These are phyloP conservation scores for Drosophila falleni DNA, from an alignment of 2,888 invertebrate species.

Conservation along the genomic window DNA sequence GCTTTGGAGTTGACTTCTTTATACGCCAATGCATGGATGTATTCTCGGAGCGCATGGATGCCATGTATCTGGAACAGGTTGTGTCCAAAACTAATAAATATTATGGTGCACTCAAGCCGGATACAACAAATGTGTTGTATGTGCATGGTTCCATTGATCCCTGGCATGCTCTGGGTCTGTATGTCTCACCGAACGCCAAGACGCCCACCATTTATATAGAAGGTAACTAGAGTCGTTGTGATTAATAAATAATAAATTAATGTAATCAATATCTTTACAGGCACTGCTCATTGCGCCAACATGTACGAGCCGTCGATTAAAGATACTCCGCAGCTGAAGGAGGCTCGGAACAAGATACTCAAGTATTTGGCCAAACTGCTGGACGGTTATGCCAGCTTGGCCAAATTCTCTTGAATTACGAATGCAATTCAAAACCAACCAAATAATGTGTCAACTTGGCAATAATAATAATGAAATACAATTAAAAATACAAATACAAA, in stretches of 20 bases:
- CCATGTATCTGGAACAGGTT: constrained; percentile 87
- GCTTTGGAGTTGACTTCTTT: constrained; percentile 92
- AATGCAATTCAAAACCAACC: constrained; percentile 7
- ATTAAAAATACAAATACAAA: constrained; percentile 11
- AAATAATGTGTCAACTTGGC: constrained; percentile 20
- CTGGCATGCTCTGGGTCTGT: constrained; percentile 93
- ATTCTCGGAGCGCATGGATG: constrained; percentile 90
- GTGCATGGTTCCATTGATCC: constrained; percentile 96
- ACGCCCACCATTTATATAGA: constrained; percentile 91
- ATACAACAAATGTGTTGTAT: constrained; percentile 91
- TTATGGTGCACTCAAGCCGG: constrained; percentile 91
- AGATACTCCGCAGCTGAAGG: constrained; percentile 89
- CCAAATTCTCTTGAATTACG: constrained; percentile 36
- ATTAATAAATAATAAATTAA: constrained; percentile 1
- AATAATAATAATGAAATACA: too few relatives aligned
- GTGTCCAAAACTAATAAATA: constrained; percentile 91
- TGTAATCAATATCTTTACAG: constrained; percentile 85
- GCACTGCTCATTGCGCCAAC: constrained; percentile 97
- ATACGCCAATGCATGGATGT: constrained; percentile 93
- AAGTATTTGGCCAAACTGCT: constrained; percentile 72
- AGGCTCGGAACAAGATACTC: constrained; percentile 89
- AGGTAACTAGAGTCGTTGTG: constrained; percentile 86
- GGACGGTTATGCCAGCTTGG: constrained; percentile 50
- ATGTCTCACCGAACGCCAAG: constrained; percentile 86
- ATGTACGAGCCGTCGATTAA: constrained; percentile 92